Evolutionary conservation across 2,797 vertebrate species (phyloP).

Genomic region (Lutjanus campechanus): DNA sequence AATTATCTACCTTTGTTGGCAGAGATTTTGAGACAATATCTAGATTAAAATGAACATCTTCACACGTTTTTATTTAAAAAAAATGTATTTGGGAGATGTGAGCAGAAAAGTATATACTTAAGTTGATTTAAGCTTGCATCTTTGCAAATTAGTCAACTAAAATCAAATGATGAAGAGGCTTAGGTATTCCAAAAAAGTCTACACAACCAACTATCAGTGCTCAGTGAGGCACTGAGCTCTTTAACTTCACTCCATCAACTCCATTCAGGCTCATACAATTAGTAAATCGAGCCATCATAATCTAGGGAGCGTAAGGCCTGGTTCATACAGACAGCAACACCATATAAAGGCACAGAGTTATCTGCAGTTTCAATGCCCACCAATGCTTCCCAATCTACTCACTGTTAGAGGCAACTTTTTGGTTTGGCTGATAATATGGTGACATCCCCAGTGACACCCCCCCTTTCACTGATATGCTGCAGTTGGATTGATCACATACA

Average conservation of each 20-base stretch:
- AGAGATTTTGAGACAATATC: slow-evolving; percentile 12
- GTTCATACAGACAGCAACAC: not conserved
- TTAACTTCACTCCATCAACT: slow-evolving; percentile 5
- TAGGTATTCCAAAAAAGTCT: not conserved
- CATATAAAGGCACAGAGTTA: not conserved
- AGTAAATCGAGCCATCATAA: not conserved
- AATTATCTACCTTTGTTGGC: not conserved
- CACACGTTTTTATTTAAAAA: not conserved
- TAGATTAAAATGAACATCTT: slow-evolving; percentile 27
- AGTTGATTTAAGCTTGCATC: too few species aligned
- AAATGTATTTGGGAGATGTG: not conserved
- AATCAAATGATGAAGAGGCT: not conserved
- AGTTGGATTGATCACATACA: not conserved
- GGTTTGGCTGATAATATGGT: not conserved
- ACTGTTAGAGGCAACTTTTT: not conserved
- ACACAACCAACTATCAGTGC: not conserved
- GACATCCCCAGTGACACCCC: not conserved
- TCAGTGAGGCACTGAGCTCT: not conserved
- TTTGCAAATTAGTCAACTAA: too few species aligned
- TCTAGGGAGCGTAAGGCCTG: not conserved
- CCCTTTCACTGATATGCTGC: not conserved
- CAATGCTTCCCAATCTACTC: not conserved
- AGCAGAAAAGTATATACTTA: too few species aligned
- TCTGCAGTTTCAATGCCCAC: not conserved
- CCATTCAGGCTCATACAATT: not conserved